Evolutionary conservation across 1,140 invertebrate species (phyloP).

Genomic region (Cylas formicarius): DNA sequence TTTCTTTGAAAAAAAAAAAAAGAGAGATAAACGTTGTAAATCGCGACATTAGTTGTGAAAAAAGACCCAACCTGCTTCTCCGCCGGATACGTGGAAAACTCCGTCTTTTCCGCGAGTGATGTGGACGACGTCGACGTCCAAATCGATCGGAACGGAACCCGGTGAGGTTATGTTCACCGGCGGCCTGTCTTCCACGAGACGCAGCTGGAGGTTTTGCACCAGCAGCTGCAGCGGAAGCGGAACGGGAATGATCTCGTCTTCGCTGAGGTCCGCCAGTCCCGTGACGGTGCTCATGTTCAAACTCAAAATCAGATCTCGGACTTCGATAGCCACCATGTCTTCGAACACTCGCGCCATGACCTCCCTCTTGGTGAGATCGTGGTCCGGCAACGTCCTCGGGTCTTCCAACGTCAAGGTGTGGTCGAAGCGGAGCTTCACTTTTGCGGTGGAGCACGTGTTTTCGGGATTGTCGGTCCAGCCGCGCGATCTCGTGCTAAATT

Average conservation of each 20-base stretch:
- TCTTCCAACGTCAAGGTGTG: slow-evolving; percentile 44
- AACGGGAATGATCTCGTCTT: slow-evolving; percentile 74
- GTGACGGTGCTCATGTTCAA: slow-evolving; percentile 75
- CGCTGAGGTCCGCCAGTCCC: slow-evolving; percentile 70
- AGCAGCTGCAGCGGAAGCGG: slow-evolving; percentile 73
- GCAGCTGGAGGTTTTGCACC: slow-evolving; percentile 61
- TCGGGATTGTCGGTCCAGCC: slow-evolving; percentile 59
- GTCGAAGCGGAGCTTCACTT: slow-evolving; percentile 51
- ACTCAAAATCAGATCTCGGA: slow-evolving; percentile 59
- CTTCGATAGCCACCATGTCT: slow-evolving; percentile 52
- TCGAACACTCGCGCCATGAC: slow-evolving; percentile 41
- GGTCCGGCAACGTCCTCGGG: slow-evolving; percentile 22
- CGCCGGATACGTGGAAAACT: slow-evolving; percentile 59
- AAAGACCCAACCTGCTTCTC: slow-evolving; percentile 11
- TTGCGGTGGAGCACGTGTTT: slow-evolving; percentile 27
- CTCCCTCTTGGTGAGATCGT: slow-evolving; percentile 41
- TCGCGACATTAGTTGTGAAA: neutral
- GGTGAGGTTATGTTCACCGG: slow-evolving; percentile 76
- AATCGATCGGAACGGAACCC: slow-evolving; percentile 69
- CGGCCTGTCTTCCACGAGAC: slow-evolving; percentile 72
- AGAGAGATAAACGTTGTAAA: neutral
- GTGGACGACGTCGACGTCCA: slow-evolving; percentile 61
- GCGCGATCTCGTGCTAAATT: slow-evolving; percentile 63
- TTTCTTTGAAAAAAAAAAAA: no score
- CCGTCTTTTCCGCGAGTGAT: slow-evolving; percentile 62